These are phyloP conservation scores for Entomobrya proxima DNA, from an alignment of 2,888 invertebrate species.

Conservation along the genomic window DNA sequence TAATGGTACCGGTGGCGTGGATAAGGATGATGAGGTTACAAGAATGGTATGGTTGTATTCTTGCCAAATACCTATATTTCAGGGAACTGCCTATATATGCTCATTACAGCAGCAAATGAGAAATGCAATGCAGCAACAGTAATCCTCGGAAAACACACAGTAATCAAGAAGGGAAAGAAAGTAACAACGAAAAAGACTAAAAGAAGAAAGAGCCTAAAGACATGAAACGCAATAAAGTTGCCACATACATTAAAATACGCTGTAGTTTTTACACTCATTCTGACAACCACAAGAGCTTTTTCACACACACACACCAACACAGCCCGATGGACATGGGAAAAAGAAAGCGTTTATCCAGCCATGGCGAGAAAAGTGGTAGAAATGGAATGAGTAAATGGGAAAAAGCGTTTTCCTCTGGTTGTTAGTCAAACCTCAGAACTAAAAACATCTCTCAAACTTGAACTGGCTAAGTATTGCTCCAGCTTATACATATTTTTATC, in stretches of 20 bases:
- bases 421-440: neutral
- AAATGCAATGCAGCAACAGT: slow-evolving; percentile 6
- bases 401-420: neutral
- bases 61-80: too few species aligned
- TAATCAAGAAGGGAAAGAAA: slow-evolving; percentile 44
- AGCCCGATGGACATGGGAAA: neutral
- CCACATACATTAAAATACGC: slow-evolving; percentile 43
- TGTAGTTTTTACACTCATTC: slow-evolving; percentile 37
- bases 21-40: neutral
- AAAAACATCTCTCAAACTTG: neutral
- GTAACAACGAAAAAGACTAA: too few species aligned
- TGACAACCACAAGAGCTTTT: slow-evolving; percentile 38
- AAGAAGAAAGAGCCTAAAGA: slow-evolving; percentile 32
- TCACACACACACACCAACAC: neutral
- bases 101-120: neutral
- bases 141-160: neutral
- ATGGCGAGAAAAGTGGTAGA: neutral
- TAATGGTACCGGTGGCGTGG: neutral
- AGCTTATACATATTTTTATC: neutral
- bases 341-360: neutral
- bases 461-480: neutral
- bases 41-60: too few species aligned
- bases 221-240: slow-evolving; percentile 50
- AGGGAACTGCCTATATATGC: too few species aligned
- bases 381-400: neutral